Evolutionary conservation across 2,113 vertebrate genomes (phyloP).

Genomic region (Synodontis membranacea): DNA sequence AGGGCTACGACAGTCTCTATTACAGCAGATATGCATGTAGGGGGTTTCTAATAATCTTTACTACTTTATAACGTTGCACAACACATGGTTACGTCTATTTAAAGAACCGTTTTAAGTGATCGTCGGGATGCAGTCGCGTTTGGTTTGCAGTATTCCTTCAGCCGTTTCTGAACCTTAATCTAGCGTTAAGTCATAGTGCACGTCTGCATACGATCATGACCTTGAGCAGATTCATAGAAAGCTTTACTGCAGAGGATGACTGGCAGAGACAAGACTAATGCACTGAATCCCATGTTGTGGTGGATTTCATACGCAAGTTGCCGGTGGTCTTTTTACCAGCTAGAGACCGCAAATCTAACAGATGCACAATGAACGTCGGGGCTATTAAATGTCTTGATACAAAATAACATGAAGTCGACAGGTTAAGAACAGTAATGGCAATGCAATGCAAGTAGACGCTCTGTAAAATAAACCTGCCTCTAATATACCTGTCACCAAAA

Average conservation of each 20-base stretch:
- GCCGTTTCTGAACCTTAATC: not conserved
- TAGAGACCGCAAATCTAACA: not conserved
- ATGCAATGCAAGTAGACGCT: not conserved
- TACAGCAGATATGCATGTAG: slow-evolving; percentile 6
- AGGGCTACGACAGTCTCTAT: slow-evolving; percentile 6
- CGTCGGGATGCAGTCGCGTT: not conserved
- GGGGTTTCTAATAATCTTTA: not conserved
- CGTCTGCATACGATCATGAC: not conserved
- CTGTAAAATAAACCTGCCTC: slow-evolving; percentile 20
- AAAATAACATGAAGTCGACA: not conserved
- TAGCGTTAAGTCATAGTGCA: not conserved
- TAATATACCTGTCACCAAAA: not conserved
- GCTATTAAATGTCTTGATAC: not conserved
- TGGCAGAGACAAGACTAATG: not conserved
- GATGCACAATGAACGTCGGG: not conserved
- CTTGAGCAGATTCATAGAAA: not conserved
- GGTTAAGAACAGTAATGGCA: not conserved
- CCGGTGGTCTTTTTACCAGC: not conserved
- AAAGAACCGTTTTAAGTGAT: not conserved
- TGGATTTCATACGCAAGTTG: not conserved
- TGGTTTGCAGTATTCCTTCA: not conserved
- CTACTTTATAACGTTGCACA: not conserved
- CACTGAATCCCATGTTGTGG: not conserved
- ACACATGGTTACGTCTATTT: not conserved
- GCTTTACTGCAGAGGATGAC: not conserved